Evolutionary conservation across 2,888 invertebrate species (phyloP).

Genomic region (Pollenia amentaria): DNA sequence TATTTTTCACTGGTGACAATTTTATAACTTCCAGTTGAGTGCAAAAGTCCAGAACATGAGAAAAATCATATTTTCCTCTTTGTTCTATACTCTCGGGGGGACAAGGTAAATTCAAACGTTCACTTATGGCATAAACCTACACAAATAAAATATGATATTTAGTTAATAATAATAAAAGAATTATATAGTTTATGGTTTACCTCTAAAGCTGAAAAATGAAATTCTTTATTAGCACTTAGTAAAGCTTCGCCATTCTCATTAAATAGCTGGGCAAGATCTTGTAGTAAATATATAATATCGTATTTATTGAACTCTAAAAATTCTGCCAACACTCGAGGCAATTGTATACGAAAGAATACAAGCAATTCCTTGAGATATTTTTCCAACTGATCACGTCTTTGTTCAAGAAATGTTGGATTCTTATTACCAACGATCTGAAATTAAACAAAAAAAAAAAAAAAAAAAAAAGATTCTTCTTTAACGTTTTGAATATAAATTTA

Average conservation of each 20-base stretch:
- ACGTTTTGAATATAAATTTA: not conserved
- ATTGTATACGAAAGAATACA: constrained; percentile 89
- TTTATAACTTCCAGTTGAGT: constrained; percentile 88
- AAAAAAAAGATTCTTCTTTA: not conserved
- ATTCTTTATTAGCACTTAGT: constrained; percentile 86
- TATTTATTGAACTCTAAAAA: constrained; percentile 96
- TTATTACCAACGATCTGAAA: constrained; percentile 91
- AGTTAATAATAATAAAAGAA: not conserved
- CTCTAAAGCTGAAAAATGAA: constrained; percentile 92
- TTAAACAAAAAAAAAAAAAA: not conserved
- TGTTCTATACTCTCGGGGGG: constrained; percentile 91
- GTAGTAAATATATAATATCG: constrained; percentile 93
- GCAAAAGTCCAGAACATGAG: constrained; percentile 95
- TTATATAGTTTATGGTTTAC: constrained; percentile 83
- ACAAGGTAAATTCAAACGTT: constrained; percentile 93
- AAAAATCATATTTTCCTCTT: constrained; percentile 93
- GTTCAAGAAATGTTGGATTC: constrained; percentile 94
- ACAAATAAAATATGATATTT: not conserved
- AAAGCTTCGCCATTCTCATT: constrained; percentile 90
- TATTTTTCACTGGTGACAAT: constrained; percentile 83
- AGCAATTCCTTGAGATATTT: constrained; percentile 92
- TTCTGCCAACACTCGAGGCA: constrained; percentile 92
- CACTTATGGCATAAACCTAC: constrained; percentile 95
- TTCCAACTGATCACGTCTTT: constrained; percentile 91
- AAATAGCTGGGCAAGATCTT: constrained; percentile 92